Base-by-base conservation (phyloP, 2,888 invertebrate genomes). In the Sarcophaga caerulescens region DNA sequence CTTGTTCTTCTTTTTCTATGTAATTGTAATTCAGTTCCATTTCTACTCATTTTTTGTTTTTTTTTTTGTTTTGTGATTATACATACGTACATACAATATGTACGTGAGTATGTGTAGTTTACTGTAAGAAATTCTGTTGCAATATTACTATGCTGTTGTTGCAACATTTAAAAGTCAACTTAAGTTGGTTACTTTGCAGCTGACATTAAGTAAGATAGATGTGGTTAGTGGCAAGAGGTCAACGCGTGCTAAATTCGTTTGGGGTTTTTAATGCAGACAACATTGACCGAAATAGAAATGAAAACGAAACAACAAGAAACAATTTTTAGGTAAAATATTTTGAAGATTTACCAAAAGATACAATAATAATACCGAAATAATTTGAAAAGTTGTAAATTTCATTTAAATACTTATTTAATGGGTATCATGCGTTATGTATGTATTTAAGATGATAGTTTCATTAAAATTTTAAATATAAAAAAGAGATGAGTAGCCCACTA, bases 131-230 rank as follows among this genome's bases (percentile, higher is more conserved):
- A 23, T 71, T 73, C 69, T 25, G 63, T 10, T 83, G 80, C 59
- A 83, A 69, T 76, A 69, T 85, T 76, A 17, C 44, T 5, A 35
- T 11, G 12, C 17, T 47, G 52, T 75, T 25, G 69, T 10, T 80
- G 80, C 45, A 83, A 74, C 80, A 74, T 85, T 80, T 83, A 68
- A 85, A 83, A 85, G 85, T 83, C 76, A 83, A 85, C 82, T 73
- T 52, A 3, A 52, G 52, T 52, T 83, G 66, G 57, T 81, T 83
- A 35, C 65, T 81, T 81, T 87, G 84, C 79, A 81, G 78, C 59
- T 81, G 84, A 84, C 87, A 84, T 78, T 84, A 87, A 87, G 84
- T 84, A 87, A 84, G 87, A 87, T 81, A 76, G 70, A 87, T 87
- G 81, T 79, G 84, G 71, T 73, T 80, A 44, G 57, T 85, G 78